phyloP scores from a whole-genome alignment of 1,140 invertebrate species.

The Condylostylus longicornis region DNA sequence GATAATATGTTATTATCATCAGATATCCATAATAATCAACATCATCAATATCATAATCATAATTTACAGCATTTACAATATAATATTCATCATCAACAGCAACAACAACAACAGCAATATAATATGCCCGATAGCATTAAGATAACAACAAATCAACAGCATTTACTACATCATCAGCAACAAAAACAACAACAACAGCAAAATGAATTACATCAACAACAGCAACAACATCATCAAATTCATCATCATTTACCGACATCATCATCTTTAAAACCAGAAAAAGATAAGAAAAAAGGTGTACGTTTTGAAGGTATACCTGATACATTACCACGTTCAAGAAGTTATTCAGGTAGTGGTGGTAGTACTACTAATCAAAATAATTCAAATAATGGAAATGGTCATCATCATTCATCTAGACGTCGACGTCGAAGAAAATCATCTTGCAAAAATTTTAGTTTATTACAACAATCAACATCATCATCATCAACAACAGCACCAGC shows the following conservation, averaged over 20 bases:
- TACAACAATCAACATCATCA: too few species aligned
- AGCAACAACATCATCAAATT: slow-evolving; percentile 9
- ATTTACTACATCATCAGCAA: slow-evolving; percentile 15
- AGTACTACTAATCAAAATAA: slow-evolving; percentile 17
- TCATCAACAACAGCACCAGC: slow-evolving; percentile 17
- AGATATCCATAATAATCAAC: slow-evolving; percentile 18
- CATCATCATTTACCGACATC: slow-evolving; percentile 23
- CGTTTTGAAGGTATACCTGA: slow-evolving; percentile 29
- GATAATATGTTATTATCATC: slow-evolving; percentile 26
- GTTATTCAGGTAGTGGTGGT: slow-evolving; percentile 27
- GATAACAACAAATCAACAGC: slow-evolving; percentile 18
- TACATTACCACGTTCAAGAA: slow-evolving; percentile 21
- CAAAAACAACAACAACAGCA: too few species aligned
- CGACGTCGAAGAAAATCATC: slow-evolving; percentile 24
- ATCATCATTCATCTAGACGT: slow-evolving; percentile 15
- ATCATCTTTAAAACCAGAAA: slow-evolving; percentile 22
- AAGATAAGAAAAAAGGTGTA: slow-evolving; percentile 27
- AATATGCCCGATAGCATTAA: slow-evolving; percentile 25
- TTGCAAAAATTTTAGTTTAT: slow-evolving; percentile 18
- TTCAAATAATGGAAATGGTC: slow-evolving; percentile 7
- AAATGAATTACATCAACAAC: slow-evolving; percentile 25
- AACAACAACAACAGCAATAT: slow-evolving; percentile 9
- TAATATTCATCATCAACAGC: slow-evolving; percentile 25
- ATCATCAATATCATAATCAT: slow-evolving; percentile 15
- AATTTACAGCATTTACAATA: too few species aligned